A percentile compares a stretch with the other conserved stretches of the same genome.
phyloP scores from a whole-genome alignment of 2,888 invertebrate species.

The Dryomyza anilis region DNA sequence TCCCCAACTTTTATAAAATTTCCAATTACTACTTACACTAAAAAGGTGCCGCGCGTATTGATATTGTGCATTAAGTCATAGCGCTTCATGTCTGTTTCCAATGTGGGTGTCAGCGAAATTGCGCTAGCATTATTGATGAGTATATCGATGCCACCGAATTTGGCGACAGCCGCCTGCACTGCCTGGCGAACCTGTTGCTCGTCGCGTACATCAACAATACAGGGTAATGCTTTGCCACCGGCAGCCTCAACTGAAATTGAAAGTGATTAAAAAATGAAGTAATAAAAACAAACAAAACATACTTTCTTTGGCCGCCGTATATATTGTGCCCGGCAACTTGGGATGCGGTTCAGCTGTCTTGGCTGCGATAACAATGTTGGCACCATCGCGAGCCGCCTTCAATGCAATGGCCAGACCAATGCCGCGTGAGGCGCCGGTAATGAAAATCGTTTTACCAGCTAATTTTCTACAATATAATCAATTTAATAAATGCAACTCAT shows the following conservation, averaged over 20 bases:
- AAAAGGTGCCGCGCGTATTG: slow-evolving; percentile 92
- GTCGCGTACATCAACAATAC: slow-evolving; percentile 80
- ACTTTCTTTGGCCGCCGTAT: slow-evolving; percentile 83
- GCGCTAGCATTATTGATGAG: slow-evolving; percentile 96
- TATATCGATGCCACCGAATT: slow-evolving; percentile 95
- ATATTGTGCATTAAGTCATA: slow-evolving; percentile 96
- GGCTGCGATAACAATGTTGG: slow-evolving; percentile 84
- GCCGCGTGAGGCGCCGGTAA: slow-evolving; percentile 95
- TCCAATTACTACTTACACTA: slow-evolving; percentile 72
- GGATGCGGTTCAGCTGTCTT: slow-evolving; percentile 83
- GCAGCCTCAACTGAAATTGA: slow-evolving; percentile 71
- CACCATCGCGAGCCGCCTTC: slow-evolving; percentile 86
- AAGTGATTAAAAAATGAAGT: neutral
- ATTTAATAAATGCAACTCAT: neutral
- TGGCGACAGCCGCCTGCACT: slow-evolving; percentile 70
- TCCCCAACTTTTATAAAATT: neutral
- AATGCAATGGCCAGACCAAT: slow-evolving; percentile 93
- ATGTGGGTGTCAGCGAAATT: slow-evolving; percentile 82
- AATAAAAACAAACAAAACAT: slow-evolving; percentile 24
- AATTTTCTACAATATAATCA: slow-evolving; percentile 55
- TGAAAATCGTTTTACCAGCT: slow-evolving; percentile 89
- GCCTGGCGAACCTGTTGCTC: slow-evolving; percentile 72
- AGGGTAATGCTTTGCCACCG: slow-evolving; percentile 80
- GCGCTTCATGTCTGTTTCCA: slow-evolving; percentile 89
- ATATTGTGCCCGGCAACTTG: slow-evolving; percentile 74